phyloP scores from a whole-genome alignment of 2,888 invertebrate genomes.

The Monochamus alternatus region DNA sequence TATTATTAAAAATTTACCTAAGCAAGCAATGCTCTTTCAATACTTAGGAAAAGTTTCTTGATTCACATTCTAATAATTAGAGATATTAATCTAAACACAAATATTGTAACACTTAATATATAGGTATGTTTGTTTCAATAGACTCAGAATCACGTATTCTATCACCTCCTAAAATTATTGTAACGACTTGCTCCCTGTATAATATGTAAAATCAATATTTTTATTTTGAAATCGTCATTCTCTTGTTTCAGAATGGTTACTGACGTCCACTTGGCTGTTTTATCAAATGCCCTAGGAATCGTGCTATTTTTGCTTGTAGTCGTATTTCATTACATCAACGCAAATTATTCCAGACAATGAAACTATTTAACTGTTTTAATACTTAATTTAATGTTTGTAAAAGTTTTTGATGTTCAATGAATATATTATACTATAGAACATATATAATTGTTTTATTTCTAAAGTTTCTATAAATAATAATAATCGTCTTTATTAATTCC shows the following conservation, averaged over 20 bases:
- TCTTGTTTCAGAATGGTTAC: slow-evolving; percentile 84
- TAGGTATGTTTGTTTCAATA: too few species aligned
- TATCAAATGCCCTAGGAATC: slow-evolving; percentile 96
- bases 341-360: slow-evolving; percentile 78
- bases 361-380: background rate
- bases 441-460: background rate
- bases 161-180: too few species aligned
- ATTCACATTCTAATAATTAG: too few species aligned
- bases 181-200: too few species aligned
- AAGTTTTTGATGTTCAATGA: slow-evolving; percentile 3
- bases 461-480: background rate
- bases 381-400: slow-evolving; percentile 1
- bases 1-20: too few species aligned
- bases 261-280: slow-evolving; percentile 95
- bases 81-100: too few species aligned
- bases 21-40: too few species aligned
- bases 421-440: slow-evolving; percentile 2
- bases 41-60: too few species aligned
- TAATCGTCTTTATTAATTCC: background rate
- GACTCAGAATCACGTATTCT: too few species aligned
- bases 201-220: too few species aligned
- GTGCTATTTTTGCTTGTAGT: slow-evolving; percentile 94
- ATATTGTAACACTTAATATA: too few species aligned
- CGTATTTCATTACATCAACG: slow-evolving; percentile 95
- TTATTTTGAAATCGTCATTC: slow-evolving; percentile 2